Conservation (phyloP, 2,888 invertebrate genomes). For the Noctua comes region DNA sequence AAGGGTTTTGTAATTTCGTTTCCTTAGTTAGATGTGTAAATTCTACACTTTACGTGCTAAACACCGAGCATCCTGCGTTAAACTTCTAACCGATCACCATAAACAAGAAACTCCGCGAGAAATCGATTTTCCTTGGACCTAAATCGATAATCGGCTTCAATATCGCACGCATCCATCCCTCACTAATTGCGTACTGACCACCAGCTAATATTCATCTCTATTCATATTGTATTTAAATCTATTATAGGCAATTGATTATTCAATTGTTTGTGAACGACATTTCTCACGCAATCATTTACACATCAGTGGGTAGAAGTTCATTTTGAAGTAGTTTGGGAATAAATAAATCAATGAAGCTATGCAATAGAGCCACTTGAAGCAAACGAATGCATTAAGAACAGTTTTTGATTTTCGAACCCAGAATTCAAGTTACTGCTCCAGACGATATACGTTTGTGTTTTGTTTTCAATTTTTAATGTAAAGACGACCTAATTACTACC, state of each 20-base stretch:
- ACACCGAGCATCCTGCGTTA: background rate
- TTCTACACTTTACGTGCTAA: slow-evolving; percentile 13
- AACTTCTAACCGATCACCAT: slow-evolving; percentile 26
- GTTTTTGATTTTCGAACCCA: background rate
- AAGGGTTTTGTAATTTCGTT: background rate
- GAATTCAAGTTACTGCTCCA: background rate
- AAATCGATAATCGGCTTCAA: slow-evolving; percentile 52
- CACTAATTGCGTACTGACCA: slow-evolving; percentile 45
- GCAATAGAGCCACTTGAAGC: slow-evolving; percentile 28
- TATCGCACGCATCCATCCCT: slow-evolving; percentile 44
- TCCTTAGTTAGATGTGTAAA: slow-evolving; percentile 11
- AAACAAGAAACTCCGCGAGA: slow-evolving; percentile 44
- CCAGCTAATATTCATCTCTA: slow-evolving; percentile 37
- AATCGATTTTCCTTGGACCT: slow-evolving; percentile 58
- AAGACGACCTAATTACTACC: background rate
- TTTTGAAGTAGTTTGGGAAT: slow-evolving; percentile 42
- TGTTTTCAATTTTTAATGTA: background rate
- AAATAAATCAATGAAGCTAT: slow-evolving; percentile 11
- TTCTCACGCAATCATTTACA: slow-evolving; percentile 58
- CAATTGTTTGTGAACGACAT: slow-evolving; percentile 45
- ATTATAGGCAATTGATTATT: slow-evolving; percentile 52
- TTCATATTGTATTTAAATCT: slow-evolving; percentile 48
- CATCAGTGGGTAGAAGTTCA: slow-evolving; percentile 38
- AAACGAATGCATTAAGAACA: background rate
- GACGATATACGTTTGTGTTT: background rate